Conservation (phyloP, 2,888 invertebrate species). For the Deilephila porcellus region DNA sequence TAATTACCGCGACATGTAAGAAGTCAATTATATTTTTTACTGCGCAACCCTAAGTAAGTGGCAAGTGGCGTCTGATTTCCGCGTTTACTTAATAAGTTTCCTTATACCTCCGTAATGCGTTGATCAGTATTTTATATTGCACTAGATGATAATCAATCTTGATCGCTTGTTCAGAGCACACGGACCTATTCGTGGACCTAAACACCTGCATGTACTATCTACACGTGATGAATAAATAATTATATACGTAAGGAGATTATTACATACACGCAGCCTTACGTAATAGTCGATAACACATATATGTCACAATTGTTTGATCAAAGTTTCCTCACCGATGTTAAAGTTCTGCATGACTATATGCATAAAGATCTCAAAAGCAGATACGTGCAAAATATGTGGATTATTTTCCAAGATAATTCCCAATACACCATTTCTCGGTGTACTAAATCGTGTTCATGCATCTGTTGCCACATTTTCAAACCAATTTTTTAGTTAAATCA, state of each 20-base stretch:
- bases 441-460: not conserved
- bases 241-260: not conserved
- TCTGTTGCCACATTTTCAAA: not conserved
- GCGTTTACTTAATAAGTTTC: slow-evolving; percentile 23
- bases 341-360: not conserved
- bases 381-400: not conserved
- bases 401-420: not conserved
- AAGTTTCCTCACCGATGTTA: not conserved
- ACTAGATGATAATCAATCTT: slow-evolving; percentile 7
- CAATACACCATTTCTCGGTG: not conserved
- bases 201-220: slow-evolving; percentile 15
- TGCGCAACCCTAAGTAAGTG: slow-evolving; percentile 14
- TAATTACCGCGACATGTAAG: not conserved
- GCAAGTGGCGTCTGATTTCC: slow-evolving; percentile 18
- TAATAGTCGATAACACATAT: not conserved
- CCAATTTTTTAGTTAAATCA: not conserved
- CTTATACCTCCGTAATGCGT: slow-evolving; percentile 29
- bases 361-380: not conserved
- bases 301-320: not conserved
- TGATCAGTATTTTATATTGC: not conserved
- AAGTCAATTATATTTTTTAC: slow-evolving; percentile 10
- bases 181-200: not conserved
- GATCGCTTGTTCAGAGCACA: slow-evolving; percentile 7
- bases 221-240: slow-evolving; percentile 18
- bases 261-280: not conserved